A percentile compares a stretch with the other conserved stretches of the same genome.
These are phyloP conservation scores for Petrocephalus schoutedeni DNA, from an alignment of 2,797 vertebrate species.

Conservation along the genomic window DNA sequence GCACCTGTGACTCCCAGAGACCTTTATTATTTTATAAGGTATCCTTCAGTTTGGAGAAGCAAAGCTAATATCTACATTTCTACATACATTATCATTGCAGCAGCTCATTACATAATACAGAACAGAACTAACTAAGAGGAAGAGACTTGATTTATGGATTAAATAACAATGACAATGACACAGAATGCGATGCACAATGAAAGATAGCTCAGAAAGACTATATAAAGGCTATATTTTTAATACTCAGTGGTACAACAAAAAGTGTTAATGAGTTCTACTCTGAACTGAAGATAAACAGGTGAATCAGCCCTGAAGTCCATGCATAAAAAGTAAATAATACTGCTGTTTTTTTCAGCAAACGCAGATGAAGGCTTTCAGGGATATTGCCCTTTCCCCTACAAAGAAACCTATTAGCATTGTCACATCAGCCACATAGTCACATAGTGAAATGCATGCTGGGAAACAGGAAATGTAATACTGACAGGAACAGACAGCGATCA, in stretches of 20 bases:
- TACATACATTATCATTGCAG: not conserved
- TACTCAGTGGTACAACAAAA: constrained; percentile 13
- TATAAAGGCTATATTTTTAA: not conserved
- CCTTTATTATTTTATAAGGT: not conserved
- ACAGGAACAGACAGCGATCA: not conserved
- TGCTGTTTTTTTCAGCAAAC: not conserved
- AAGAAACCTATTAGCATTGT: not conserved
- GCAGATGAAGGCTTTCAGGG: not conserved
- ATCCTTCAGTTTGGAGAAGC: not conserved
- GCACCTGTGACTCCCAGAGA: not conserved
- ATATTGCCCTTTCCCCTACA: not conserved
- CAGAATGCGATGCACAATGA: not conserved
- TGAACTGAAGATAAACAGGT: not conserved
- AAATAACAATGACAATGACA: constrained; percentile 7
- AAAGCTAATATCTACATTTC: not conserved
- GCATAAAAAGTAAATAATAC: constrained; percentile 12
- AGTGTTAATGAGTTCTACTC: not conserved
- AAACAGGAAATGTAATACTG: constrained; percentile 33
- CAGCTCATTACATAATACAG: not conserved
- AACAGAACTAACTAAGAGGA: not conserved
- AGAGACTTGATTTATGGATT: not conserved
- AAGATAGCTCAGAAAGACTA: not conserved
- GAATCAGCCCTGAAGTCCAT: not conserved
- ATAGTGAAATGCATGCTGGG: not conserved
- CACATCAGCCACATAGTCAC: not conserved